Conservation (phyloP, 2,113 vertebrate species). For the Barbus barbus region DNA sequence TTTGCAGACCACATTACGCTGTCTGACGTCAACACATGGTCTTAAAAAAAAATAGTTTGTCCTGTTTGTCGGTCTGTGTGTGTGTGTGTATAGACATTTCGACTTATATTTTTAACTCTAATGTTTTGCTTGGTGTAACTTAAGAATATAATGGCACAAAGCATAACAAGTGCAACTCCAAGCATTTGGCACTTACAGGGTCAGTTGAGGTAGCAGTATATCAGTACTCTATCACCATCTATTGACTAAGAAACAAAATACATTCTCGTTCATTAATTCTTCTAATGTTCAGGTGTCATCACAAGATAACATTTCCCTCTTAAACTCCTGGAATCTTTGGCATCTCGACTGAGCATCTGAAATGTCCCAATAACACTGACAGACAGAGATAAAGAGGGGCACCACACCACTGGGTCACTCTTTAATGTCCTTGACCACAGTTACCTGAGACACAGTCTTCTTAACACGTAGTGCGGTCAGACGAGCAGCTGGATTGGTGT, state of each 20-base stretch:
- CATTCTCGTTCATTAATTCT: background rate
- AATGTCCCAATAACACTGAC: background rate
- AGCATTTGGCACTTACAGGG: constrained; percentile 71
- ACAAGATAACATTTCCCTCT: background rate
- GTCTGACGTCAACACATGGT: constrained; percentile 9
- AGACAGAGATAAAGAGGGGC: background rate
- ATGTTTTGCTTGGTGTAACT: no score
- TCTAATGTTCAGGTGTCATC: background rate
- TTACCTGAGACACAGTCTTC: constrained; percentile 91
- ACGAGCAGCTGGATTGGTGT: constrained; percentile 85
- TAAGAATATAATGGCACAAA: constrained; percentile 73
- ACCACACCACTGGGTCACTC: constrained; percentile 56
- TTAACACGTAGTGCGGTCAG: constrained; percentile 94
- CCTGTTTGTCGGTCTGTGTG: no score
- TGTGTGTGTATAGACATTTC: no score
- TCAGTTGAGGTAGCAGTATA: constrained; percentile 75
- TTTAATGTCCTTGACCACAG: constrained; percentile 76
- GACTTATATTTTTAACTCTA: no score
- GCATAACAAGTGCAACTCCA: constrained; percentile 68
- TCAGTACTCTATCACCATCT: constrained; percentile 27
- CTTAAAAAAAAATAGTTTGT: background rate
- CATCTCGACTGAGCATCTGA: constrained; percentile 52
- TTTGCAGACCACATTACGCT: constrained; percentile 1
- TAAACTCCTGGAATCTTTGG: constrained; percentile 62
- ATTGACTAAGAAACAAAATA: constrained; percentile 9